Conservation (phyloP, 1,140 invertebrate genomes). For the Parapsyche elsis region DNA sequence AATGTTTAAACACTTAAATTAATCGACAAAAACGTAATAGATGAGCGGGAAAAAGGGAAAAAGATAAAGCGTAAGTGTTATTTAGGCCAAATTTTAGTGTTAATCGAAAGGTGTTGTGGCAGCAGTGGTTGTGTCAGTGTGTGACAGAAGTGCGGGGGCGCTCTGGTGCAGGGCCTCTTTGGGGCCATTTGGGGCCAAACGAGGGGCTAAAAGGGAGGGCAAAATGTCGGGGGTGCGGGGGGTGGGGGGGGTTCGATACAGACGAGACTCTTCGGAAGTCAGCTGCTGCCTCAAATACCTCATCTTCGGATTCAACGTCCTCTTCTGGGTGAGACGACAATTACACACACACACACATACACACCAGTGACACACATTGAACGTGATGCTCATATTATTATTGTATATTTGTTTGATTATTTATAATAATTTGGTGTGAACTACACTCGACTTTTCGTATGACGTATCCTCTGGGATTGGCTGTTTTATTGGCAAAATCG, state of each 20-base stretch:
- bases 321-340: constrained; percentile 89
- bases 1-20: no score
- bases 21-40: no score
- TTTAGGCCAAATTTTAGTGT: neutral
- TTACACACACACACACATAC: neutral
- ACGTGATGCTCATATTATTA: no score
- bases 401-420: no score
- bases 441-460: no score
- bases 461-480: no score
- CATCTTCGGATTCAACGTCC: constrained; percentile 96
- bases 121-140: neutral
- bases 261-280: constrained; percentile 91
- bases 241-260: constrained; percentile 63
- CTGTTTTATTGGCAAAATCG: no score
- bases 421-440: no score
- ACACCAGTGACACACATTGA: no score
- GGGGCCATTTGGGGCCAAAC: neutral
- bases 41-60: no score
- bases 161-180: neutral
- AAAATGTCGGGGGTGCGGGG: constrained; percentile 21
- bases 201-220: neutral
- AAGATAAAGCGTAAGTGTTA: no score
- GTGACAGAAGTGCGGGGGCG: neutral
- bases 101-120: neutral
- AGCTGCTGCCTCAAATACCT: constrained; percentile 97